A percentile compares a stretch with the other conserved stretches of the same genome.
These are phyloP conservation scores for Eurystomus gularis DNA, from an alignment of 2,113 vertebrate species.

Conservation along the genomic window DNA sequence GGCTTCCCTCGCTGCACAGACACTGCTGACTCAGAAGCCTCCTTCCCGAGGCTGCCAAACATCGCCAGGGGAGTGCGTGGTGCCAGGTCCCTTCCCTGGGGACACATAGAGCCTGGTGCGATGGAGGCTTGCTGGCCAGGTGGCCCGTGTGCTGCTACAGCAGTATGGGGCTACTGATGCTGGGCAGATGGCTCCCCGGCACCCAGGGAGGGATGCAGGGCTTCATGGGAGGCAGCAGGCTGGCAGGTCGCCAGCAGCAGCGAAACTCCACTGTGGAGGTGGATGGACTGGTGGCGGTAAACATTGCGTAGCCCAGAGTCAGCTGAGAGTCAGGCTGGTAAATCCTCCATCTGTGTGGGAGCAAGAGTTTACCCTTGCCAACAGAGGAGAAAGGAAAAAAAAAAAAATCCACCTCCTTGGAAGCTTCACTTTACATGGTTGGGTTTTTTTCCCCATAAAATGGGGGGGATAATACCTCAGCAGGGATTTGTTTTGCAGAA, in stretches of 20 bases:
- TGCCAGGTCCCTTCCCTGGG: neutral
- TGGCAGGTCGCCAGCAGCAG: neutral
- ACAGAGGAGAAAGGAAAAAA: neutral
- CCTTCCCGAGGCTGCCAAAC: too few relatives aligned
- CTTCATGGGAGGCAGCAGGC: neutral
- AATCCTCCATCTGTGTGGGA: neutral
- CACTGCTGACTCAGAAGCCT: accelerated
- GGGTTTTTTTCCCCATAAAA: neutral
- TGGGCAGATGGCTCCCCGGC: neutral
- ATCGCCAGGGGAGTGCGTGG: accelerated
- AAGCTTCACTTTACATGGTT: neutral
- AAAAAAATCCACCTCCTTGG: neutral
- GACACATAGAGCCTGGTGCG: neutral
- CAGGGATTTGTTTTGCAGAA: neutral
- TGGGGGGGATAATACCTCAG: neutral
- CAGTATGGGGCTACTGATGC: neutral
- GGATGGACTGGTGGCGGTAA: neutral
- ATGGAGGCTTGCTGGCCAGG: neutral
- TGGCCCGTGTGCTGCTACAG: accelerated
- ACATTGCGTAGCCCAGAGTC: neutral
- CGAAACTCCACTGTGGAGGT: neutral
- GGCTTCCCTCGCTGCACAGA: slow-evolving; percentile 17
- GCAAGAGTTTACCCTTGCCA: accelerated
- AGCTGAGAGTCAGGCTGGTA: neutral
- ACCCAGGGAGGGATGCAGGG: accelerated